Evolutionary conservation across 2,113 vertebrate genomes (phyloP).

Genomic region (Brachypodius melanocephalos): DNA sequence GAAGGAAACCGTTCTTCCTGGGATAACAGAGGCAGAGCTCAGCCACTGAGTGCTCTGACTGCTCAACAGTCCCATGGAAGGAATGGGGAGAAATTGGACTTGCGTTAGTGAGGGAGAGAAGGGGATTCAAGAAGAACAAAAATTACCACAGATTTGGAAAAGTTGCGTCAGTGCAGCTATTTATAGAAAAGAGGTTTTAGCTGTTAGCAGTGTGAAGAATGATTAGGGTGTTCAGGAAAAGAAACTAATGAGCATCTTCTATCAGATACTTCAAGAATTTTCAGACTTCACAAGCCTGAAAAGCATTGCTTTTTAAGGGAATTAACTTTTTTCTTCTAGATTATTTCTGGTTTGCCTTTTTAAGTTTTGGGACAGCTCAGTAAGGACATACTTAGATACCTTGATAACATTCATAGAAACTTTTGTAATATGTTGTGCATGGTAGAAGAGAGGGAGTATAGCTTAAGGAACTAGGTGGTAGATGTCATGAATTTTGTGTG

Average conservation of each 20-base stretch:
- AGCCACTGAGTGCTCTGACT: fast-evolving
- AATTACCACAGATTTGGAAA: not conserved
- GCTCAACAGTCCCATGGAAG: not conserved
- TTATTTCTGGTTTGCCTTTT: not conserved
- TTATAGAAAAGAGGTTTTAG: not conserved
- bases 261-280: not conserved
- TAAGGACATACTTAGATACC: not conserved
- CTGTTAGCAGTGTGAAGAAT: not conserved
- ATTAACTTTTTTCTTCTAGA: not conserved
- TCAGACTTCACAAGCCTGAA: not conserved
- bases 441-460: not conserved
- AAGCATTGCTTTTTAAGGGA: not conserved
- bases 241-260: not conserved
- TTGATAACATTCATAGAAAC: not conserved
- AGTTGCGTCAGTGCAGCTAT: not conserved
- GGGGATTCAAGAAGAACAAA: not conserved
- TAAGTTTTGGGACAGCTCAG: not conserved
- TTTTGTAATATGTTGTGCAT: not conserved
- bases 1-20: not conserved
- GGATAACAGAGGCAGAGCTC: not conserved
- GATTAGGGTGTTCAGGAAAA: not conserved
- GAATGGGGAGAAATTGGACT: not conserved
- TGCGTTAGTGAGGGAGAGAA: not conserved
- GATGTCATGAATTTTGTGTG: not conserved
- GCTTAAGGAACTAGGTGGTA: not conserved